Percentiles rank a stretch among this genome's conserved stretches.
Evolutionary conservation across 1,140 invertebrate genomes (phyloP).

Genomic region (Vollenhovia emeryi): DNA sequence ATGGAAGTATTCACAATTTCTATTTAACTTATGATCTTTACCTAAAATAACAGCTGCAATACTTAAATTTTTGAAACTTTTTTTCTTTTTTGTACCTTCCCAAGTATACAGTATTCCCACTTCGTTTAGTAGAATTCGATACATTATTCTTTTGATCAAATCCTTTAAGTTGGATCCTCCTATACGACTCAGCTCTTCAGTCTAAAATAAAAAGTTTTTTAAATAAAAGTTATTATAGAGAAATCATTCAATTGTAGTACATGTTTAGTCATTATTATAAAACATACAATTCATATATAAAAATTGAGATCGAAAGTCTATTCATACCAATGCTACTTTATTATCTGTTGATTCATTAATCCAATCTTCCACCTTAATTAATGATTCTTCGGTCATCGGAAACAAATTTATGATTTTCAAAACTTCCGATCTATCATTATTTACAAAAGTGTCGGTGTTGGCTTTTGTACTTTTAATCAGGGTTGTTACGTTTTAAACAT

Average conservation of each 20-base stretch:
- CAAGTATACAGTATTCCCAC: constrained; percentile 37
- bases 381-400: constrained; percentile 21
- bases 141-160: constrained; percentile 42
- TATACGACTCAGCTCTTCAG: constrained; percentile 16
- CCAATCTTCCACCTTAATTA: constrained; percentile 32
- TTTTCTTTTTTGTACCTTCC: constrained; percentile 32
- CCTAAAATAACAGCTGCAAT: constrained; percentile 33
- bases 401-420: constrained; percentile 28
- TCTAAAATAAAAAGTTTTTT: constrained; percentile 18
- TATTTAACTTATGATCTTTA: background rate
- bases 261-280: background rate
- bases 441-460: background rate
- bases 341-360: constrained; percentile 7
- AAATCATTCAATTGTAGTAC: constrained; percentile 1
- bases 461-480: constrained; percentile 9
- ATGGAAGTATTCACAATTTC: constrained; percentile 5
- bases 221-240: background rate
- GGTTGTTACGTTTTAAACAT: no score
- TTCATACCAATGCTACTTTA: constrained; percentile 32
- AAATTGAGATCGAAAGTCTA: background rate
- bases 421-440: constrained; percentile 27
- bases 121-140: constrained; percentile 24
- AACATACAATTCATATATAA: background rate
- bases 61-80: constrained; percentile 19
- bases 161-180: constrained; percentile 25